phyloP scores from a whole-genome alignment of 1,140 invertebrate genomes.

The Neodiprion pinetum region DNA sequence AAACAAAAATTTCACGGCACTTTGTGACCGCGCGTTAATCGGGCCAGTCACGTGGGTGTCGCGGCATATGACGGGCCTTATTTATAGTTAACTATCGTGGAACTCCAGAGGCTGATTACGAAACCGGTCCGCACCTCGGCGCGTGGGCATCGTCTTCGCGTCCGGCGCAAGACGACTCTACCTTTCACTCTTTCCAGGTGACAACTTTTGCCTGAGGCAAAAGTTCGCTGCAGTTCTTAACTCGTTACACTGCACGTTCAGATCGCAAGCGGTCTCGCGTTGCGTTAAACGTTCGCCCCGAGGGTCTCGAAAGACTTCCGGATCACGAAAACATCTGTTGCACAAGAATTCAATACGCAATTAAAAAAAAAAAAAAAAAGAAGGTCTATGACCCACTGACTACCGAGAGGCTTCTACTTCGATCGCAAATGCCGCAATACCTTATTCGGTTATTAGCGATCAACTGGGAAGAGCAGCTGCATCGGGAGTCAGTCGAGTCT shows the following conservation, averaged over 20 bases:
- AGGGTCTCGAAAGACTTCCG: not conserved
- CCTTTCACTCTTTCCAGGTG: constrained; percentile 4
- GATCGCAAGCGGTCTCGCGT: no score
- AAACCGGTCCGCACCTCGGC: not conserved
- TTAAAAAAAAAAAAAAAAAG: not conserved
- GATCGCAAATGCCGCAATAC: no score
- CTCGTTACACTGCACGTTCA: no score
- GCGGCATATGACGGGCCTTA: not conserved
- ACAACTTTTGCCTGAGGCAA: not conserved
- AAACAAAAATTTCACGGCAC: no score
- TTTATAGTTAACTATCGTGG: not conserved
- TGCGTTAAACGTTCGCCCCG: no score
- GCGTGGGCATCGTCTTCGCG: constrained; percentile 1
- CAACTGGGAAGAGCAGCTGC: not conserved
- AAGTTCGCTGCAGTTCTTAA: no score
- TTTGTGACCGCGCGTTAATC: not conserved
- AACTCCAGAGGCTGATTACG: not conserved
- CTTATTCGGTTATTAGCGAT: no score
- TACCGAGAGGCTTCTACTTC: no score
- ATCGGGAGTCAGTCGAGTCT: no score
- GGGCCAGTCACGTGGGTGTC: not conserved
- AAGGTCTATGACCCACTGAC: not conserved
- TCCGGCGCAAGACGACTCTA: not conserved
- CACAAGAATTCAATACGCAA: not conserved
- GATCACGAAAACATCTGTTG: not conserved